Conservation (phyloP, 2,797 vertebrate genomes). For the Catamblyrhynchus diadema region DNA sequence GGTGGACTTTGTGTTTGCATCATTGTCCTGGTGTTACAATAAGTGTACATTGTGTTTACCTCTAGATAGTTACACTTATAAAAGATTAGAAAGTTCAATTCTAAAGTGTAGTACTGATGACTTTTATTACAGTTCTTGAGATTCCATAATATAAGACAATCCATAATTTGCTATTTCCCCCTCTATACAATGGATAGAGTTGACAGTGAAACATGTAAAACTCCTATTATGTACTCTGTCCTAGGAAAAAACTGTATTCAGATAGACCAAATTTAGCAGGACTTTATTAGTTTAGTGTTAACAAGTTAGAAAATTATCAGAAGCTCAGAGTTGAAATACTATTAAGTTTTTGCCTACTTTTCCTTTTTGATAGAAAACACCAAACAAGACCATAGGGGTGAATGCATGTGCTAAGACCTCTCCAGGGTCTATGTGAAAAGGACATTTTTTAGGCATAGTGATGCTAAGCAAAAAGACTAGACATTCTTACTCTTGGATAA, state of each 20-base stretch:
- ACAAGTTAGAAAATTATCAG: background rate
- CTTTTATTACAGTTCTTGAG: background rate
- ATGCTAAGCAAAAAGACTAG: background rate
- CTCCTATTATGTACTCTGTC: background rate
- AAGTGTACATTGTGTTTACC: background rate
- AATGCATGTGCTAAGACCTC: background rate
- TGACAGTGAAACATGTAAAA: background rate
- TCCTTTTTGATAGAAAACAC: fast-evolving
- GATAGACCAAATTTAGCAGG: background rate
- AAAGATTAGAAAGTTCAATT: background rate
- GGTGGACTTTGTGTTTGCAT: background rate
- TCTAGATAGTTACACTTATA: background rate
- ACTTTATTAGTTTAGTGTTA: background rate
- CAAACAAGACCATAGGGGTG: background rate
- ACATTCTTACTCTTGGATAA: background rate
- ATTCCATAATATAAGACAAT: background rate
- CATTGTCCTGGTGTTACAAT: background rate
- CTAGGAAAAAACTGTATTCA: background rate
- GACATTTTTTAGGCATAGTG: background rate
- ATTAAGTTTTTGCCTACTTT: background rate
- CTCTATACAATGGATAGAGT: background rate
- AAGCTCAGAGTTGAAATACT: background rate
- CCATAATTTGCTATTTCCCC: background rate
- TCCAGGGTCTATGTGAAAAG: background rate
- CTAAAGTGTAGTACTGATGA: background rate